These are phyloP conservation scores for Cherax quadricarinatus DNA, from an alignment of 1,140 invertebrate genomes.

Conservation along the genomic window DNA sequence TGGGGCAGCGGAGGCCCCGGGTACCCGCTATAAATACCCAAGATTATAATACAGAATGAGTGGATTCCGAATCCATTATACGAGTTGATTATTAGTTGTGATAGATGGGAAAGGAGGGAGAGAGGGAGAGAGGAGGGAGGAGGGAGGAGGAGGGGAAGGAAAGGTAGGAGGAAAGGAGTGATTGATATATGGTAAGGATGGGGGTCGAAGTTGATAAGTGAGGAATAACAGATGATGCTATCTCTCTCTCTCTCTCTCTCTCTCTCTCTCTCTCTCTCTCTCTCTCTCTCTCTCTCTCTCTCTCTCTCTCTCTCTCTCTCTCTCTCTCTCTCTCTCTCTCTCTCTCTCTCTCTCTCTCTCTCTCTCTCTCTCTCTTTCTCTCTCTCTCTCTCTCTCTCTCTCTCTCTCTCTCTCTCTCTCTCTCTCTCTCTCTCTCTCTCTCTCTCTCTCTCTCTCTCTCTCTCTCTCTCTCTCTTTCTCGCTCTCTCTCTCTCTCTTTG, in stretches of 20 bases:
- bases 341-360: neutral
- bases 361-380: neutral
- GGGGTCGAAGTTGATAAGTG: too few relatives aligned
- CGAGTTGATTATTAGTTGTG: too few relatives aligned
- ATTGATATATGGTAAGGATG: too few relatives aligned
- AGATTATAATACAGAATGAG: too few relatives aligned
- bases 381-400: neutral
- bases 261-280: slow-evolving; percentile 49
- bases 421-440: slow-evolving; percentile 15
- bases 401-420: neutral
- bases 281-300: slow-evolving; percentile 49
- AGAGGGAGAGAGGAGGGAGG: too few relatives aligned
- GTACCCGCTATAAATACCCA: too few relatives aligned
- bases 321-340: slow-evolving; percentile 29
- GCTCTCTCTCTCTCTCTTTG: slow-evolving; percentile 19
- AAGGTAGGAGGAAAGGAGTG: too few relatives aligned
- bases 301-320: slow-evolving; percentile 48
- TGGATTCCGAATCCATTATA: too few relatives aligned
- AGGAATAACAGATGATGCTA: too few relatives aligned
- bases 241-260: slow-evolving; percentile 51
- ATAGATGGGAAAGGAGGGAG: too few relatives aligned
- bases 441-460: neutral
- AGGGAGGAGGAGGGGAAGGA: too few relatives aligned
- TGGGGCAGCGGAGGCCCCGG: too few relatives aligned
- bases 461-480: slow-evolving; percentile 12